Evolutionary conservation across 2,888 invertebrate genomes (phyloP).

Genomic region (Caenorhabditis plicata): DNA sequence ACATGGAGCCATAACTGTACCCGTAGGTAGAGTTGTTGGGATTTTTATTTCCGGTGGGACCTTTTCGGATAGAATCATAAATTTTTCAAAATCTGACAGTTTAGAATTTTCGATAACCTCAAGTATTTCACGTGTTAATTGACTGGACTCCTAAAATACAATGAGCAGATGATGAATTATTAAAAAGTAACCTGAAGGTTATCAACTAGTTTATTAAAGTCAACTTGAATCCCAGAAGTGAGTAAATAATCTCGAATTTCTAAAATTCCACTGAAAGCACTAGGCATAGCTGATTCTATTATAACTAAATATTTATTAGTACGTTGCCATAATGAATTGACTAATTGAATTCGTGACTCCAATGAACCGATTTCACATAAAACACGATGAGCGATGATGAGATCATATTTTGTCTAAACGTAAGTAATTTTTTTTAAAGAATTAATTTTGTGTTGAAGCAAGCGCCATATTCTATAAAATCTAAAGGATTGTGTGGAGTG

Average conservation of each 20-base stretch:
- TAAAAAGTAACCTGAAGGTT: slow-evolving; percentile 15
- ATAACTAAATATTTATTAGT: slow-evolving; percentile 47
- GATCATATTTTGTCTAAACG: slow-evolving; percentile 54
- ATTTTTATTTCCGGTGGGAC: slow-evolving; percentile 40
- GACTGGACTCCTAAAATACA: too few relatives aligned
- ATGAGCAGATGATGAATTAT: slow-evolving; percentile 5
- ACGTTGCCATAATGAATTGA: slow-evolving; percentile 54
- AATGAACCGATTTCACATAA: slow-evolving; percentile 50
- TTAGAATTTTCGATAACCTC: slow-evolving; percentile 38
- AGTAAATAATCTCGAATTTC: slow-evolving; percentile 83
- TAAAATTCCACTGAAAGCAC: slow-evolving; percentile 75
- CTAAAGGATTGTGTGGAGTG: too few relatives aligned
- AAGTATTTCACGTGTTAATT: slow-evolving; percentile 14
- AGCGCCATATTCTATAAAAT: too few relatives aligned
- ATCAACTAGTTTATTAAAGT: slow-evolving; percentile 22
- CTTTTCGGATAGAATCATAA: slow-evolving; percentile 45
- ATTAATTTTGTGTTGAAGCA: background rate
- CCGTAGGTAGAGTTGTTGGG: slow-evolving; percentile 56
- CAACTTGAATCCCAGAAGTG: slow-evolving; percentile 67
- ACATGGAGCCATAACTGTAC: slow-evolving; percentile 72
- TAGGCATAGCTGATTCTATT: slow-evolving; percentile 54
- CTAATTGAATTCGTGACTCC: slow-evolving; percentile 47
- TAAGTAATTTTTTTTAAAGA: slow-evolving; percentile 13
- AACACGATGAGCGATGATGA: slow-evolving; percentile 58
- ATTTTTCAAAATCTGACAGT: slow-evolving; percentile 52